phyloP scores from a whole-genome alignment of 2,113 vertebrate genomes.

The Alosa alosa region DNA sequence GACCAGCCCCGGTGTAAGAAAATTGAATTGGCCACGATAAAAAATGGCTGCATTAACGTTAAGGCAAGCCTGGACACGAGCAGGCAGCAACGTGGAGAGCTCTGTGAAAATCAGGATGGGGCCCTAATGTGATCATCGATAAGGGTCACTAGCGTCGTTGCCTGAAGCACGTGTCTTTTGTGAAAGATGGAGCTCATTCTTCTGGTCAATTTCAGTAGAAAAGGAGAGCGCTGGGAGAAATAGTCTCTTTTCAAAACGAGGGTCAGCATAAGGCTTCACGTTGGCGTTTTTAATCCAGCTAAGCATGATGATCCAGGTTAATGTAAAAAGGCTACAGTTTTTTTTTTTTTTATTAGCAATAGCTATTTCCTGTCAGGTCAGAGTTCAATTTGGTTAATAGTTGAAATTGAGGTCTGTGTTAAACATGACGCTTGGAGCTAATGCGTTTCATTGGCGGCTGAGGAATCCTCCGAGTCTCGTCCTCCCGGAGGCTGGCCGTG shows the following conservation, averaged over 20 bases:
- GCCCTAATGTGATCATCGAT: not conserved
- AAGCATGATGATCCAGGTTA: not conserved
- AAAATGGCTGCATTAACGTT: slow-evolving; percentile 18
- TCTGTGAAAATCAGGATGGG: not conserved
- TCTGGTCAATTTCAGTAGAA: not conserved
- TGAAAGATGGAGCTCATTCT: not conserved
- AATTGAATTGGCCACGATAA: slow-evolving; percentile 33
- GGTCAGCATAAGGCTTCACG: not conserved
- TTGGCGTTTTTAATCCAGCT: not conserved
- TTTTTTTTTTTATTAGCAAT: not conserved
- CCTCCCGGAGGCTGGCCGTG: not conserved
- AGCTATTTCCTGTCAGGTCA: not conserved
- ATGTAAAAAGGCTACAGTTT: not conserved
- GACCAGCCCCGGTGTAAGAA: slow-evolving; percentile 22
- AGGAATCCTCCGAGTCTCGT: not conserved
- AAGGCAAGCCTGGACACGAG: not conserved
- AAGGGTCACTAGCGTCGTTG: not conserved
- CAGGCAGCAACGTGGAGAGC: not conserved
- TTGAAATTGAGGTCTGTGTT: slow-evolving; percentile 2
- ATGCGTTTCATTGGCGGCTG: not conserved
- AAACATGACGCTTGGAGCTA: not conserved
- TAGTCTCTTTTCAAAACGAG: not conserved
- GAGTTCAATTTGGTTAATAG: slow-evolving; percentile 4
- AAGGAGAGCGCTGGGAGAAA: not conserved
- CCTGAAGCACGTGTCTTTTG: not conserved